Evolutionary conservation across 2,797 vertebrate species (phyloP).

Genomic region (Acrossocheilus fasciatus): DNA sequence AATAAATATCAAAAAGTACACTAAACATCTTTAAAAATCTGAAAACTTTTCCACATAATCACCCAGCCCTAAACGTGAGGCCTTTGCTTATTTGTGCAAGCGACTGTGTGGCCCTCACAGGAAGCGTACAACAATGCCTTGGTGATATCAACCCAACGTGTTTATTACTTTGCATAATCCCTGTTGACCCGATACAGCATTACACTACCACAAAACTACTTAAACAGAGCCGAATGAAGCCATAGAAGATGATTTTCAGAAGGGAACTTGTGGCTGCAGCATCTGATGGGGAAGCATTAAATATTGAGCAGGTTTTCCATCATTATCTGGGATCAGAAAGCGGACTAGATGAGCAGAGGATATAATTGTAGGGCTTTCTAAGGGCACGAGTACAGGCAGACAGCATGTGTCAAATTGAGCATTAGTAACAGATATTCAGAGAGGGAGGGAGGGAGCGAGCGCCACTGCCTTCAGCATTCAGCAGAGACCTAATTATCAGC

Average conservation of each 20-base stretch:
- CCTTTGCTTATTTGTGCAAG: background rate
- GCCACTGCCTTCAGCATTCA: conserved; percentile 16
- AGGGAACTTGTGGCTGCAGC: conserved; percentile 15
- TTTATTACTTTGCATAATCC: background rate
- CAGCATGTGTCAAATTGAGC: conserved; percentile 21
- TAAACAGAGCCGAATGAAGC: background rate
- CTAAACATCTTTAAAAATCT: background rate
- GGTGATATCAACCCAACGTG: background rate
- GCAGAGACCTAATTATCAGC: conserved; percentile 41
- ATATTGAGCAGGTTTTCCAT: conserved; percentile 53
- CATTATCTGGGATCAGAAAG: conserved; percentile 41
- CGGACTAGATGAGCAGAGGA: conserved; percentile 1
- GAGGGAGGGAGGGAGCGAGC: background rate
- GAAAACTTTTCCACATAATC: background rate
- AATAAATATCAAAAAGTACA: background rate
- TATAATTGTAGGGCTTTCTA: conserved; percentile 37
- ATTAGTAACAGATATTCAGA: conserved; percentile 2
- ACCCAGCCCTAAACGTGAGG: background rate
- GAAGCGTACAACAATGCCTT: conserved; percentile 6
- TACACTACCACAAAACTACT: background rate
- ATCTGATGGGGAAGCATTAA: conserved; percentile 44
- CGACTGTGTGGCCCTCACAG: background rate
- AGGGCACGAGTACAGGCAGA: conserved; percentile 7
- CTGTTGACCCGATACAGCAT: background rate
- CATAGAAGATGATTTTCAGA: background rate